Conservation (phyloP, 2,888 invertebrate species). For the Leucophenga montana region DNA sequence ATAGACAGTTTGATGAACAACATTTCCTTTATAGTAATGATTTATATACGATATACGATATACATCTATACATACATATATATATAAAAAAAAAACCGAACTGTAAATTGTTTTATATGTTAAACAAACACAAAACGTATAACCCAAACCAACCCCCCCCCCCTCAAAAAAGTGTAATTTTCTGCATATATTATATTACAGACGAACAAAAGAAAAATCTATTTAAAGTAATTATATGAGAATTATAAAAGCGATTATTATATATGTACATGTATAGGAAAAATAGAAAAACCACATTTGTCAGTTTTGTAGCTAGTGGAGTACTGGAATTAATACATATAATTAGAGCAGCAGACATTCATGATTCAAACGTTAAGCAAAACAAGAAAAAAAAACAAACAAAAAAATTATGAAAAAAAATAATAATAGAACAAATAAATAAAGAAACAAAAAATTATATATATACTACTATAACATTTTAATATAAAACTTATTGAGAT, state of each 20-base stretch:
- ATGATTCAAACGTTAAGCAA: slow-evolving; percentile 47
- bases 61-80: slow-evolving; percentile 31
- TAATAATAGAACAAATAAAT: slow-evolving; percentile 13
- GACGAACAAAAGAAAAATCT: too few relatives aligned
- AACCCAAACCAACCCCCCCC: too few relatives aligned
- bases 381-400: slow-evolving; percentile 45
- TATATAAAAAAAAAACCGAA: background rate
- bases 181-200: slow-evolving; percentile 22
- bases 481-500: too few relatives aligned
- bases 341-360: slow-evolving; percentile 65
- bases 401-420: slow-evolving; percentile 22
- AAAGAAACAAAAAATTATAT: slow-evolving; percentile 20
- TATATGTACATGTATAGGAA: background rate
- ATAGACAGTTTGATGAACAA: slow-evolving; percentile 25
- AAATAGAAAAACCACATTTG: background rate
- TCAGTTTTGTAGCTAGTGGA: slow-evolving; percentile 4
- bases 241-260: background rate
- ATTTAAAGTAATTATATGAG: background rate
- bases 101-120: too few relatives aligned
- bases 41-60: too few relatives aligned
- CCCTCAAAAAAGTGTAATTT: slow-evolving; percentile 33
- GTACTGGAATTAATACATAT: slow-evolving; percentile 7
- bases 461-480: too few relatives aligned
- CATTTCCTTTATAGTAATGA: slow-evolving; percentile 41
- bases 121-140: too few relatives aligned